Percentiles rank a stretch among this genome's conserved stretches.
Evolutionary conservation across 2,888 invertebrate genomes (phyloP).

Genomic region (Drosophila greeni): DNA sequence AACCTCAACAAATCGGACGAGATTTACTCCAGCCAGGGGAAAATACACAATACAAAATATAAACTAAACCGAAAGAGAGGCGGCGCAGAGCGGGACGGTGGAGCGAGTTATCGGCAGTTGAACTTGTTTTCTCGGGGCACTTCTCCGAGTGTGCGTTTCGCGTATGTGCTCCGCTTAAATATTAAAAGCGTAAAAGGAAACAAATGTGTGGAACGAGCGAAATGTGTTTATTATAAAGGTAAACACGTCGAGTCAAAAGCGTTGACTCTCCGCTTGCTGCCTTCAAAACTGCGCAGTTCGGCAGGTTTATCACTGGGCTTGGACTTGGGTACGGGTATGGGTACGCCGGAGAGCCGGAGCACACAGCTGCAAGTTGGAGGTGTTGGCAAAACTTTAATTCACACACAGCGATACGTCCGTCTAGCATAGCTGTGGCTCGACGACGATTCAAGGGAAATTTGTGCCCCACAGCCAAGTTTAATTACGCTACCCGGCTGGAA

Average conservation of each 20-base stretch:
- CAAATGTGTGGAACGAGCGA: constrained; percentile 53
- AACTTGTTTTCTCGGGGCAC: constrained; percentile 55
- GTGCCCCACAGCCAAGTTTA: constrained; percentile 40
- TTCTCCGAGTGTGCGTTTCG: constrained; percentile 34
- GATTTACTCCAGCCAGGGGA: constrained; percentile 8
- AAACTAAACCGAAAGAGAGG: constrained; percentile 8
- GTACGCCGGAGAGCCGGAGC: constrained; percentile 4
- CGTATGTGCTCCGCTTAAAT: constrained; percentile 61
- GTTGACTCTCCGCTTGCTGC: constrained; percentile 44
- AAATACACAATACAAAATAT: constrained; percentile 1
- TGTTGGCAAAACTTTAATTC: constrained; percentile 36
- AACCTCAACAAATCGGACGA: constrained; percentile 34
- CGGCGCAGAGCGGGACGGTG: constrained; percentile 11
- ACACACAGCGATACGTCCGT: not conserved
- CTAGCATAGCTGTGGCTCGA: not conserved
- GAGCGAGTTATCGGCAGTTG: constrained; percentile 56
- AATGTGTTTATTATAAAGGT: constrained; percentile 69
- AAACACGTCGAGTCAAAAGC: constrained; percentile 58
- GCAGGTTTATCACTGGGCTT: constrained; percentile 18
- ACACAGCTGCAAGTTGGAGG: constrained; percentile 13
- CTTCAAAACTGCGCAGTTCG: constrained; percentile 59
- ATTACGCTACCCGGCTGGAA: constrained; percentile 42
- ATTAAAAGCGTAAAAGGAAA: constrained; percentile 49
- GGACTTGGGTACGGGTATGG: not conserved
- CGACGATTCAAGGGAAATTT: constrained; percentile 39